Evolutionary conservation across 2,888 invertebrate species (phyloP).

Genomic region (Crocallis elinguaria): DNA sequence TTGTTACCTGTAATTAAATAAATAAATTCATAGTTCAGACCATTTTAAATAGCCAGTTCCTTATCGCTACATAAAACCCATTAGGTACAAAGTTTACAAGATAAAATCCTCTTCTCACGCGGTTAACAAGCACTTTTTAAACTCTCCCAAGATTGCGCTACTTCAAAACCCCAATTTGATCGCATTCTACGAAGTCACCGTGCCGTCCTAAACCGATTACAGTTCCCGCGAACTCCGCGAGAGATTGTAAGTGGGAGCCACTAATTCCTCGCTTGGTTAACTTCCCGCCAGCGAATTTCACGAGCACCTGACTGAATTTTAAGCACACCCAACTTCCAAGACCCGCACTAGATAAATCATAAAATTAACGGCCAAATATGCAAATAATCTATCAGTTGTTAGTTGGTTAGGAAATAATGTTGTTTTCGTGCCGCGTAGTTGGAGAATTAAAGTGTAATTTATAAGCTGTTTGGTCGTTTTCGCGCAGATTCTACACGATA

Average conservation of each 20-base stretch:
- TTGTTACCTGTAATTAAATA: too few species aligned
- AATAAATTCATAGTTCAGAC: too few species aligned
- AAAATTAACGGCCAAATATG: constrained; percentile 35
- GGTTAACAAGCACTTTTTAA: constrained; percentile 28
- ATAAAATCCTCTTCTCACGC: too few species aligned
- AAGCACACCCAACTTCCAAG: constrained; percentile 29
- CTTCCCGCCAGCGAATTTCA: constrained; percentile 29
- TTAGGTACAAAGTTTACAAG: too few species aligned
- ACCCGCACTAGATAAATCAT: constrained; percentile 28
- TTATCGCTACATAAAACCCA: too few species aligned
- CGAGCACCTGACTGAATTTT: constrained; percentile 40
- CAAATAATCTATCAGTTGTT: constrained; percentile 28
- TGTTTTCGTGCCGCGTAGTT: constrained; percentile 16
- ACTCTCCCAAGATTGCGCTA: constrained; percentile 11
- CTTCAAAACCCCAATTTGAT: constrained; percentile 18
- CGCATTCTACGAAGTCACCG: constrained; percentile 23
- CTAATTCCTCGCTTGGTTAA: constrained; percentile 37
- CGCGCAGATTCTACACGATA: not conserved
- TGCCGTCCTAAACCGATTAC: constrained; percentile 20
- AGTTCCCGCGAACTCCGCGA: constrained; percentile 28
- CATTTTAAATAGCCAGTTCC: too few species aligned
- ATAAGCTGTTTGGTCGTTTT: constrained; percentile 6
- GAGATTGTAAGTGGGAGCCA: constrained; percentile 28
- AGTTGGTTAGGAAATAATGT: constrained; percentile 18
- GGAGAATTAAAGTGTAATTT: constrained; percentile 15